Evolutionary conservation across 2,797 vertebrate genomes (phyloP), one percentile per base, ranked within the genome.

Genomic region (Oreochromis mossambicus): DNA sequence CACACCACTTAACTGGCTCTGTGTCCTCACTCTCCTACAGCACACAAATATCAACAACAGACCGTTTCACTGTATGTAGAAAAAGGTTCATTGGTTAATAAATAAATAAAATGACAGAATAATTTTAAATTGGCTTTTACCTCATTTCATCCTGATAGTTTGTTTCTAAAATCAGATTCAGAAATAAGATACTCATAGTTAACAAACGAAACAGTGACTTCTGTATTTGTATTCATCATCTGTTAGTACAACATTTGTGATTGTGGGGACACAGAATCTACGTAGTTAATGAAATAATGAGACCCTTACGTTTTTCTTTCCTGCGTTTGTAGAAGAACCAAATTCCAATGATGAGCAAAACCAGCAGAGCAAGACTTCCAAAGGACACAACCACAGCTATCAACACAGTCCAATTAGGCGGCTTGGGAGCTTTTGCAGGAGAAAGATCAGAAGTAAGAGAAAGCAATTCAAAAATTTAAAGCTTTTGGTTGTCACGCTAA

Each of bases 341-440:
- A 32, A 96, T 92, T 15, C 87, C 91, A 1, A 94, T 32, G 77
- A 97, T 95, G 76, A 97, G 89, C 14, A 97, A 86, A 89, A 92
- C 90, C 86, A 97, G 84, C 68, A 97, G 86, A 79, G 93, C 95
- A 13, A 78, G 79, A 17, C 91, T 80, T 66, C 92, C 93, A 80
- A 96, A 83, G 29, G 95, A 95, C 83, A 92, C 85, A 0, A 95
- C 94, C 24, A 95, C 77, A 6, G 96, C 95, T 7, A 97, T 96
- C 79, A 96, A 87, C 86, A 97, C 94, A 0, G 95, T 96, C 95
- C 95, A 95, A 85, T 96, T 91, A 8, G 92, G 43, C 1, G 94
- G 93, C 21, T 80, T 87, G 15, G 93, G 89, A 75, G 83, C 93
- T 96, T 81, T 76, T 66, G 6, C 12, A 43, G 38, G 34, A 13